Evolutionary conservation across 2,888 invertebrate genomes (phyloP), one percentile per base, ranked within the genome.

Genomic region (Andrena trimmerana): DNA sequence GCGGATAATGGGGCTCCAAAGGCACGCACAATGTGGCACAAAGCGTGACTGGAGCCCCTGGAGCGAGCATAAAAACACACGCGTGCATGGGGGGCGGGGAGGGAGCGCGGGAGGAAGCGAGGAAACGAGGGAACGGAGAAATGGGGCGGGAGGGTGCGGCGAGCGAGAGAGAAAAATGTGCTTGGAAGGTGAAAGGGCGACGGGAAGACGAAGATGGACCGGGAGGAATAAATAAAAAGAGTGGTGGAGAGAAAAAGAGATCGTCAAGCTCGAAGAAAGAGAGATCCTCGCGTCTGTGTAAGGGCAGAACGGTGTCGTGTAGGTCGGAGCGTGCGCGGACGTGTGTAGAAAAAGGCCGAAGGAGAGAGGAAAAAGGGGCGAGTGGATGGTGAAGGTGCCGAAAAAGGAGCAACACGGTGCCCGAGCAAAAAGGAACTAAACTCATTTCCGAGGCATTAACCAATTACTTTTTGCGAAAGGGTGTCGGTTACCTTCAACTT

Each of bases 401-500:
- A 86, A 90, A 89, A 89, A 90, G 85, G 86, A 87, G 85, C 90
- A 87, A 80, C 84, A 86, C 81, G 88, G 68, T 81, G 82, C 88
- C 66, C 85, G 81, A 88, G 86, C 90, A 90, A 92, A 93, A 93
- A 91, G 90, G 91, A 93, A 92, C 92, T 93, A 93, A 93, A 93
- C 93, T 93, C 93, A 93, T 93, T 93, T 94, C 93, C 93, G 91
- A 92, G 91, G 92, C 93, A 94, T 93, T 93, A 94, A 93, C 92
- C 94, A 93, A 93, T 93, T 93, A 93, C 92, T 93, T 93, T 93
- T 93, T 93, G 92, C 90, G 90, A 92, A 93, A 93, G 92, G 91
- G 91, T 92, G 92, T 93, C 92, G 91, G 93, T 93, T 92, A 91
- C 92, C 91, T 92, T 92, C 90, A 87, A 90, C 89, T 88, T 89